Conservation (phyloP, 2,797 vertebrate genomes). For the Myoxocephalus aenaeus region DNA sequence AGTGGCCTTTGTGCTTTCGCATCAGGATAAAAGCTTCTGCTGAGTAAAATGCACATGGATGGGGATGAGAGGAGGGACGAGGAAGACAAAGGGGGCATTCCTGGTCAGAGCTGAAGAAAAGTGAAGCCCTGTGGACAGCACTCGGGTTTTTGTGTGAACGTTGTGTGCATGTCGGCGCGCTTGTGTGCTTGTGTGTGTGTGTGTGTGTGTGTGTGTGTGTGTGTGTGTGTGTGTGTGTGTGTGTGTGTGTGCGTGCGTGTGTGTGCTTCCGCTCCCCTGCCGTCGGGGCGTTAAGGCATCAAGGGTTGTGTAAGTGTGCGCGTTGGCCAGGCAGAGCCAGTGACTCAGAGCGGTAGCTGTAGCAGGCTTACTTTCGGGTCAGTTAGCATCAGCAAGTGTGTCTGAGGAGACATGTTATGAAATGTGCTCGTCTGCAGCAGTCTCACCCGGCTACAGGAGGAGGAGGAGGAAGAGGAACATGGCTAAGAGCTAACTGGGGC, state of each 20-base stretch:
- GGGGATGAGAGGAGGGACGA: conserved; percentile 35
- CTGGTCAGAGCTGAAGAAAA: conserved; percentile 36
- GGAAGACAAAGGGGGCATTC: conserved; percentile 36
- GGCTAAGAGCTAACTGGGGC: conserved; percentile 76
- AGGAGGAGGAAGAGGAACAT: conserved; percentile 28
- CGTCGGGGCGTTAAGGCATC: conserved; percentile 51
- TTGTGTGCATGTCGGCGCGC: conserved; percentile 41
- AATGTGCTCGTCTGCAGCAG: conserved; percentile 67
- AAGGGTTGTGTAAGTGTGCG: conserved; percentile 75
- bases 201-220: conserved; percentile 24
- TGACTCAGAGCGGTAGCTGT: conserved; percentile 78
- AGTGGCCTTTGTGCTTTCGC: conserved; percentile 63
- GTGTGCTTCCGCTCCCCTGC: conserved; percentile 48
- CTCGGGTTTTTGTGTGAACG: conserved; percentile 57
- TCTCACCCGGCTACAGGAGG: conserved; percentile 54
- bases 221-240: conserved; percentile 15
- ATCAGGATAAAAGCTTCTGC: conserved; percentile 66
- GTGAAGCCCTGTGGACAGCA: conserved; percentile 49
- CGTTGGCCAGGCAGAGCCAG: conserved; percentile 70
- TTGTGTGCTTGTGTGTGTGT: conserved; percentile 28
- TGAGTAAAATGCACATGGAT: conserved; percentile 64
- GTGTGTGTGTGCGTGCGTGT: conserved; percentile 32
- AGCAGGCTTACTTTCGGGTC: conserved; percentile 84
- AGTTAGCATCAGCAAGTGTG: conserved; percentile 79
- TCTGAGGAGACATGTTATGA: conserved; percentile 79